Evolutionary conservation across 2,888 invertebrate genomes (phyloP), one percentile per base, ranked within the genome.

Genomic region (Caenorhabditis drosophilae): DNA sequence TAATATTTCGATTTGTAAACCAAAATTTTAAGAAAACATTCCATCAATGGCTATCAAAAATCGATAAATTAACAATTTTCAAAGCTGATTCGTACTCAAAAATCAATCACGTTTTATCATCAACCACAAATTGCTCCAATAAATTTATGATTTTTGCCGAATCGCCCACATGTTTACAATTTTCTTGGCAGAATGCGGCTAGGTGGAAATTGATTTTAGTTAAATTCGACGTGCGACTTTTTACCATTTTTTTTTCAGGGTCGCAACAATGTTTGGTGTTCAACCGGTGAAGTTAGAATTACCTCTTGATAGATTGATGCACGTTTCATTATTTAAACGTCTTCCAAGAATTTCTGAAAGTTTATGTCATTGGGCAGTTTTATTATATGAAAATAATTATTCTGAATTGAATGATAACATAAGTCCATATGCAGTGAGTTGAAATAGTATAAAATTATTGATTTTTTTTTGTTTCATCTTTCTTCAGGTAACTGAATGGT

Each of bases 351-450:
- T 67, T 1, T 27, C 47, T 4, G 55, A 54, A 35, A 12, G 25
- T 12, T 47, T 48, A 1, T 70, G 70, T 50, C 55, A 55, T 44
- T 12, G 58, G 27, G 47, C 66, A 26, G 53, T 67, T 25, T 51
- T 70, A n/a, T 45, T 70, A 22, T 62, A 61, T 40, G 55, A 58
- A 38, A 58, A 70, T 26, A 66, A 49, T 45, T 70, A 67, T 31
- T 59, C 70, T 2, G 66, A 59, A 23, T 59, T 58, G 20, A 51
- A 51, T 2, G 61, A 53, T 34, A 57, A 64, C 35, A 55, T 63
- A 38, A 57, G 46, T n/a, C 64, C 69, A 22, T 23, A 47, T 26
- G 34, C 47, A 3, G 69, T 68, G 26, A 53, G 66, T 50, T 40
- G 3, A n/a, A 15, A 7, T 40, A 20, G 2, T 40, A 7, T 40